Percentiles rank a stretch among this genome's conserved stretches.
These are phyloP conservation scores for Ametastegia equiseti DNA, from an alignment of 2,888 invertebrate species.

Conservation along the genomic window DNA sequence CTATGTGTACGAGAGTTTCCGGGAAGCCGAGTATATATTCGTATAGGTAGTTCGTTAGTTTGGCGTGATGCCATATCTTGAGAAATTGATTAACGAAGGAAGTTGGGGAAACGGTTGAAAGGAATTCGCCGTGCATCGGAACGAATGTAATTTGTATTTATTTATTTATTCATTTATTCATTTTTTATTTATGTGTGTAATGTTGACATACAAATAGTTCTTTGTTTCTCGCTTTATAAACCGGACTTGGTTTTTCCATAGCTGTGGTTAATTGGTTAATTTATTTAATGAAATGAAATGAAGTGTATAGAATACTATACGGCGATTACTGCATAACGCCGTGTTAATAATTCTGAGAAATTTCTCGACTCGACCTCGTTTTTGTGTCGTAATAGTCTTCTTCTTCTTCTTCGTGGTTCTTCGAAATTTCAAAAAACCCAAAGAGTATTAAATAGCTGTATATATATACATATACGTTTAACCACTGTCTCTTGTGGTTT, in stretches of 20 bases:
- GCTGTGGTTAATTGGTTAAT: neutral
- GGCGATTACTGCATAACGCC: no score
- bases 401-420: no score
- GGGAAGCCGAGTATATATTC: neutral
- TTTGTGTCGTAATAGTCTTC: no score
- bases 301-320: no score
- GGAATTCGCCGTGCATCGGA: neutral
- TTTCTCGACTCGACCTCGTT: no score
- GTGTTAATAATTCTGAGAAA: no score
- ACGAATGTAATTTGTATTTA: neutral
- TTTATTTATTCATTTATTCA: neutral
- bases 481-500: neutral
- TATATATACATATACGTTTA: neutral
- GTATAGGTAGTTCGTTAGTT: no score
- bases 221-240: no score
- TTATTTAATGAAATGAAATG: no score
- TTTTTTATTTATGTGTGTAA: neutral
- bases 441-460: no score
- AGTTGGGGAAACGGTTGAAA: neutral
- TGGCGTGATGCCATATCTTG: slow-evolving; percentile 30
- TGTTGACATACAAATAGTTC: no score
- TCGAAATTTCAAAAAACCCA: neutral
- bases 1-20: neutral
- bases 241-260: no score
- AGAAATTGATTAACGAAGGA: slow-evolving; percentile 6